Percentiles rank a stretch among this genome's conserved stretches.
Evolutionary conservation across 2,797 vertebrate species (phyloP).

Genomic region (Melanotaenia boesemani): DNA sequence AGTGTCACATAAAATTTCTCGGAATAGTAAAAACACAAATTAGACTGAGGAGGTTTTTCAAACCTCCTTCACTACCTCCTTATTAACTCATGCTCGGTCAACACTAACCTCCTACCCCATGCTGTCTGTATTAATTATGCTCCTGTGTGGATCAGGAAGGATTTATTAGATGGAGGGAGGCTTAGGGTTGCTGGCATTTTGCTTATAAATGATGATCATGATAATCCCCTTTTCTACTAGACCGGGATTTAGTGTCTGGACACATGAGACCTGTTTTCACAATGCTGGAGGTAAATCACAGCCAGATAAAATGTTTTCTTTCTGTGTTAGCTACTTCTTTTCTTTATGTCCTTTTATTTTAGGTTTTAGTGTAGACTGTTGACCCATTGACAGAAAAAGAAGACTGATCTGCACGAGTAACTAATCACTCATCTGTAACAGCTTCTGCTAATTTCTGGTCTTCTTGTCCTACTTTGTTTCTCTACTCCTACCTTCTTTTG

Average conservation of each 20-base stretch:
- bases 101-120: constrained; percentile 63
- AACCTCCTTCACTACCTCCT: constrained; percentile 49
- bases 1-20: constrained; percentile 6
- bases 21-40: constrained; percentile 17
- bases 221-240: constrained; percentile 74
- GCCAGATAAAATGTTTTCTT: constrained; percentile 5
- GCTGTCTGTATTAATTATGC: constrained; percentile 74
- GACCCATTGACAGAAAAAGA: neutral
- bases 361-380: neutral
- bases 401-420: neutral
- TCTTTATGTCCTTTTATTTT: constrained; percentile 2
- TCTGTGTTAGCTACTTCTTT: neutral
- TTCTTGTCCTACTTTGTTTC: neutral
- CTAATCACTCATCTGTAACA: neutral
- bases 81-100: constrained; percentile 51
- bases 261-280: constrained; percentile 39
- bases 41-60: constrained; percentile 37
- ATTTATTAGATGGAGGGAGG: constrained; percentile 77
- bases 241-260: constrained; percentile 58
- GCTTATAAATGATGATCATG: constrained; percentile 79
- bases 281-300: constrained; percentile 33
- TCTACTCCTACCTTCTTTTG: constrained; percentile 1
- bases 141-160: constrained; percentile 73
- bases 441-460: neutral
- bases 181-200: constrained; percentile 74